Percentiles rank a stretch among this genome's conserved stretches.
Conservation (phyloP, 2,888 invertebrate species). For the Acrobasis suavella region DNA sequence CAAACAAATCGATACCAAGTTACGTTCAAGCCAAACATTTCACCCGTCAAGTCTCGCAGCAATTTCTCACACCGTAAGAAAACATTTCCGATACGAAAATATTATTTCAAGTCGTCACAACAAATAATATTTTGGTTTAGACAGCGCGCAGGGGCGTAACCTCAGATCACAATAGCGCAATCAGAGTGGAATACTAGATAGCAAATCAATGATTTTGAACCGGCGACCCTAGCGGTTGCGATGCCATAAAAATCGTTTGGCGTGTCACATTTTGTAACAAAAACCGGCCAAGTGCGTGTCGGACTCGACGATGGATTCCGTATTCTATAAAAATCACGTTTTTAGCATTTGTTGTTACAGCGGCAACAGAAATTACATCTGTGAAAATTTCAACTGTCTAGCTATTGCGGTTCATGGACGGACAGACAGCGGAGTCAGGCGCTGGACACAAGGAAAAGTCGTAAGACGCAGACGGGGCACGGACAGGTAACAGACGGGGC, state of each 20-base stretch:
- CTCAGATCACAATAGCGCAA: conserved; percentile 8
- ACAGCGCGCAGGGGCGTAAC: background rate
- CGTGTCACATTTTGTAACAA: conserved; percentile 1
- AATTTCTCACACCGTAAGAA: conserved; percentile 5
- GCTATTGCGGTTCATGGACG: no score
- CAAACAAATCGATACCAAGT: background rate
- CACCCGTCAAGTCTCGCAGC: background rate
- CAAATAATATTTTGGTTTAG: conserved; percentile 3
- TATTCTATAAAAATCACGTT: no score
- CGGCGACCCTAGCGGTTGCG: conserved; percentile 9
- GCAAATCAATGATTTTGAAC: conserved; percentile 4
- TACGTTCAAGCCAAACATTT: background rate
- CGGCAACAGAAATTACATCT: no score
- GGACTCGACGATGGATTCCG: no score
- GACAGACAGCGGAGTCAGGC: no score
- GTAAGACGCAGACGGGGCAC: no score
- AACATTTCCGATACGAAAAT: conserved; percentile 2
- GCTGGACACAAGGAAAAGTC: no score
- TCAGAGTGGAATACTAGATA: background rate
- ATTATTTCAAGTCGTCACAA: conserved; percentile 1
- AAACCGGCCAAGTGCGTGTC: background rate
- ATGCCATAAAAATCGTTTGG: background rate
- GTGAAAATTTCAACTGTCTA: no score
- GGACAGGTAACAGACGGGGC: no score
- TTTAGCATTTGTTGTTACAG: no score